Evolutionary conservation across 2,888 invertebrate genomes (phyloP).

Genomic region (Antitype chi): DNA sequence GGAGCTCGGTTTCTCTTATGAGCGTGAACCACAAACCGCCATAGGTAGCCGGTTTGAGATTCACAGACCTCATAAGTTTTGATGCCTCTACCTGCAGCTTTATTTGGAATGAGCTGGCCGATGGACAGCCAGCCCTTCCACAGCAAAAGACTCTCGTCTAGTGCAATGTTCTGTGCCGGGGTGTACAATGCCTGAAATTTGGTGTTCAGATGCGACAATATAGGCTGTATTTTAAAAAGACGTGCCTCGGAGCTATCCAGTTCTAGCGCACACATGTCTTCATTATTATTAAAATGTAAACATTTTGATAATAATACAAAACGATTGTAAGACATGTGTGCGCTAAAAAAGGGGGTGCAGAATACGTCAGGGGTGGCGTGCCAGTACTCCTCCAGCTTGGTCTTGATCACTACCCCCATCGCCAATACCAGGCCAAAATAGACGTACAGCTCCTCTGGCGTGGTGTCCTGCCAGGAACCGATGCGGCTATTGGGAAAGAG

Average conservation of each 20-base stretch:
- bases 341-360: slow-evolving; percentile 2
- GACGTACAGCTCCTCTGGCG: not conserved
- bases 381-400: not conserved
- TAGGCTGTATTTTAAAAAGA: not conserved
- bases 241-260: not conserved
- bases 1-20: not conserved
- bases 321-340: not conserved
- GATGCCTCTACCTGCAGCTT: not conserved
- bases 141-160: too few species aligned
- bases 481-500: not conserved
- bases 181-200: not conserved
- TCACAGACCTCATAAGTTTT: slow-evolving; percentile 61
- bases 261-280: slow-evolving; percentile 1
- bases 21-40: not conserved
- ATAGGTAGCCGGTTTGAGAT: slow-evolving; percentile 36
- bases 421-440: not conserved
- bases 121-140: too few species aligned
- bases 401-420: slow-evolving; percentile 9
- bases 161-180: too few species aligned
- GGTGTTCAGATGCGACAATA: not conserved
- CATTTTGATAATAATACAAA: not conserved
- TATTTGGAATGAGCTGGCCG: not conserved
- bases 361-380: not conserved
- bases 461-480: not conserved
- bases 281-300: slow-evolving; percentile 1